Evolutionary conservation across 1,140 invertebrate species (phyloP), one percentile per base, ranked within the genome.

Genomic region (Ceratina australensis): DNA sequence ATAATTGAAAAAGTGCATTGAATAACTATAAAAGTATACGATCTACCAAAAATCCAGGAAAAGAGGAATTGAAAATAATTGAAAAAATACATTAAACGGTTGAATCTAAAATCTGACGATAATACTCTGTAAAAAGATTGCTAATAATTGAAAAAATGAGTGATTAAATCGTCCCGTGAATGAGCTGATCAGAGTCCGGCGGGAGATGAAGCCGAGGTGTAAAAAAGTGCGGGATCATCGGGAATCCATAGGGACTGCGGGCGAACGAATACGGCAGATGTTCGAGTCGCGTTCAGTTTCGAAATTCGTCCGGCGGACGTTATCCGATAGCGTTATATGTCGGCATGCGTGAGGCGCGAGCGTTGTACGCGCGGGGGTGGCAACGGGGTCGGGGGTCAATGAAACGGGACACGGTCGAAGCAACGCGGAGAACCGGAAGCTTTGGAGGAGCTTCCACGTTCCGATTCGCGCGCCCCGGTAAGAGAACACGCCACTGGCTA

Each of bases 301-400:
- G 68, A 78, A 64, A 72, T 72, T 78, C 60, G 59, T 64, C 33
- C n/a, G 47, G 59, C 12, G 24, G 2, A n/a, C 52, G 52, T 54
- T 54, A 54, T 54, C 52, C 52, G 52, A 54, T 54, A 54, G 52
- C 52, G 52, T 54, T 54, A 42, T 54, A 54, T 13, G 16, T 54
- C 52, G 52, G 52, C n/a, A 54, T 54, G 52, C 52, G 52, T 54
- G 33, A 42, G 33, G 33, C 33, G 52, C 52, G 52, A 18, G 52
- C 52, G 52, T 16, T n/a, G n/a, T n/a, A 54, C 52, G 52, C 52
- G 33, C 33, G 33, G 33, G 33, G 52, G 52, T n/a, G 52, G 52
- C 52, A 54, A 54, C 16, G 52, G n/a, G 52, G 15, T n/a, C 16
- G 52, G 52, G 52, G n/a, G 52, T 54, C 52, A 54, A 54, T 54